These are phyloP conservation scores for Synergus itoensis DNA, from an alignment of 2,888 invertebrate genomes.

Conservation along the genomic window DNA sequence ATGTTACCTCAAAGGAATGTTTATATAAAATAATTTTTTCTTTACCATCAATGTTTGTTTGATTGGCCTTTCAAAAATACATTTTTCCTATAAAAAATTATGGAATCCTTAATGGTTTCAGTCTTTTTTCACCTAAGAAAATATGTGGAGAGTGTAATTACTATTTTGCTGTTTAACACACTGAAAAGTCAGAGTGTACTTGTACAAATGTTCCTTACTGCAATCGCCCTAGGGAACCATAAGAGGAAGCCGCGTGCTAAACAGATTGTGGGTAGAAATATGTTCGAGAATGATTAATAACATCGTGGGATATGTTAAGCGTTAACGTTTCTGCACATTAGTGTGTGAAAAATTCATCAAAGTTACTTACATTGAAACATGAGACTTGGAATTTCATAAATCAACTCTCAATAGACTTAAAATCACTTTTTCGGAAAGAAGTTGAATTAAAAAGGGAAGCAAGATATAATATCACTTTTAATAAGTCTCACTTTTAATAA, in stretches of 20 bases:
- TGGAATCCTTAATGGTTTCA: no score
- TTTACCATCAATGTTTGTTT: neutral
- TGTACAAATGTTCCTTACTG: neutral
- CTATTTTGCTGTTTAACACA: neutral
- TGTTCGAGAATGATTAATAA: conserved; percentile 61
- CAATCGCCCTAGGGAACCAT: conserved; percentile 15
- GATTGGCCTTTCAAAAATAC: neutral
- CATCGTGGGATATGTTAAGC: conserved; percentile 63
- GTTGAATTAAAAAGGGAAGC: neutral
- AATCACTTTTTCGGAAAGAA: neutral
- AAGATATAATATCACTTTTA: neutral
- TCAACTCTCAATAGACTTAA: neutral
- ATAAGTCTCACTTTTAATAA: neutral
- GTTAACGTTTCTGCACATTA: conserved; percentile 65
- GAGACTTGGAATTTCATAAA: neutral
- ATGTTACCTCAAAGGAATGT: neutral
- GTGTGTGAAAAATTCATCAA: conserved; percentile 60
- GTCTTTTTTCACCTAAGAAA: neutral
- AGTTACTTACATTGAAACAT: conserved; percentile 50
- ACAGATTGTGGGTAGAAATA: conserved; percentile 9
- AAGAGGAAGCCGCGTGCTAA: conserved; percentile 3
- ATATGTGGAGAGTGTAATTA: neutral
- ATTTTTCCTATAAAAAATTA: neutral
- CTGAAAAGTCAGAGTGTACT: neutral
- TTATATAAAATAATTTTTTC: neutral